A percentile compares a stretch with the other conserved stretches of the same genome.
phyloP scores from a whole-genome alignment of 2,888 invertebrate species.

The Sinodicranocentrus sp. region DNA sequence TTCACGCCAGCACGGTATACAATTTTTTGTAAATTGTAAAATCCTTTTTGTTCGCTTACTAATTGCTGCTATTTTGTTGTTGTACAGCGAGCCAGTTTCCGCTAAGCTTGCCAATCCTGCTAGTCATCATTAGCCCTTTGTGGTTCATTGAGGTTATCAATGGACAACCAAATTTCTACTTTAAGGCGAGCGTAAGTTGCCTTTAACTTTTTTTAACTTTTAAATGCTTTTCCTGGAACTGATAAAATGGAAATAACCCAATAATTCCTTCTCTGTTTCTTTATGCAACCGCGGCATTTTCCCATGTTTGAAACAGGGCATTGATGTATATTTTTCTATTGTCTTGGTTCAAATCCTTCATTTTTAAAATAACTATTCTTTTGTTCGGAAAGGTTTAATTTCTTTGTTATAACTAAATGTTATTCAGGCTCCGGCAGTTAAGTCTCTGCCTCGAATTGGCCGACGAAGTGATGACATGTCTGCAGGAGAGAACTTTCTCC shows the following conservation, averaged over 20 bases:
- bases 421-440: slow-evolving; percentile 64
- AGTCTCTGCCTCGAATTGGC: slow-evolving; percentile 66
- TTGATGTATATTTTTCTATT: slow-evolving; percentile 13
- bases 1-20: slow-evolving; percentile 33
- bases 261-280: not conserved
- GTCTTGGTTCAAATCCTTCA: not conserved
- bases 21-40: not conserved
- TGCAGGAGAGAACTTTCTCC: not conserved
- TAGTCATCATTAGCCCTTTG: not conserved
- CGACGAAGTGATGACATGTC: slow-evolving; percentile 50
- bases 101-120: slow-evolving; percentile 12
- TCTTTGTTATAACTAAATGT: no score
- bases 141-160: slow-evolving; percentile 14
- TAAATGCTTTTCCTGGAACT: not conserved
- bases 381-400: not conserved
- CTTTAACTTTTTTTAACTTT: not conserved
- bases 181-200: slow-evolving; percentile 53
- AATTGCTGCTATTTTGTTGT: not conserved
- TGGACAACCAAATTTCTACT: slow-evolving; percentile 60
- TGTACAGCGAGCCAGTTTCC: slow-evolving; percentile 30
- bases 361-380: not conserved
- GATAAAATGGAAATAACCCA: not conserved
- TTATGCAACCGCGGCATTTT: slow-evolving; percentile 2
- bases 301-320: slow-evolving; percentile 20
- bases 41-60: not conserved